Conservation (phyloP, 2,888 invertebrate species). For the Drosophila niveifrons region DNA sequence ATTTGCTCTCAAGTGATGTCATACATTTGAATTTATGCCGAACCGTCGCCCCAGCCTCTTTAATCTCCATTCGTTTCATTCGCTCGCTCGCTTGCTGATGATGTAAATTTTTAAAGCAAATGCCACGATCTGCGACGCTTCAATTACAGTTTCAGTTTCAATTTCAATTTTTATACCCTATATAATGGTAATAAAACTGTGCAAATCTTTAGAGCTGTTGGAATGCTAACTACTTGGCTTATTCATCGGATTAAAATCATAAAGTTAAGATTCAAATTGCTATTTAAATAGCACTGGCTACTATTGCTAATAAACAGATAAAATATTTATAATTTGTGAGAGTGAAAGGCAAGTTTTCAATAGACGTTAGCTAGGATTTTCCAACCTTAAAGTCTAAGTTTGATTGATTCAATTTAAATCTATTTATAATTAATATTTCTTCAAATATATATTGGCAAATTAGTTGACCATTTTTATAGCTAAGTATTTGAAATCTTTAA, state of each 20-base stretch:
- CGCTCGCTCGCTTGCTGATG: constrained; percentile 24
- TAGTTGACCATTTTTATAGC: too few species aligned
- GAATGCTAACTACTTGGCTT: background rate
- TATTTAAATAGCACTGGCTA: background rate
- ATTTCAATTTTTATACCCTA: constrained; percentile 26
- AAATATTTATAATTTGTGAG: background rate
- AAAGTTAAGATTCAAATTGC: background rate
- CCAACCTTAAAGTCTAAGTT: background rate
- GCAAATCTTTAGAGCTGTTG: constrained; percentile 4
- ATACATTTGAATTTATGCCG: constrained; percentile 67
- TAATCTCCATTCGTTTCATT: constrained; percentile 41
- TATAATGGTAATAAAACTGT: background rate
- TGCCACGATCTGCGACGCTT: constrained; percentile 51
- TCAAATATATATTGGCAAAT: too few species aligned
- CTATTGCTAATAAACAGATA: background rate
- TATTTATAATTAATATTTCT: background rate
- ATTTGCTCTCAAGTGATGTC: constrained; percentile 70
- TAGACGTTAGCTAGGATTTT: too few species aligned
- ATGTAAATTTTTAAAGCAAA: constrained; percentile 50
- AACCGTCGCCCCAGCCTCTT: constrained; percentile 46
- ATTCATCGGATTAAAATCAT: background rate
- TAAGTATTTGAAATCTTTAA: too few species aligned
- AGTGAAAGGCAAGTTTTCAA: background rate
- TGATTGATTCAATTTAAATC: background rate
- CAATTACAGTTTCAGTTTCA: constrained; percentile 40